Percentiles rank a stretch among this genome's conserved stretches.
These are phyloP conservation scores for Dendrophyllia cribrosa DNA, from an alignment of 64 coral and sea anemone species.

Conservation along the genomic window DNA sequence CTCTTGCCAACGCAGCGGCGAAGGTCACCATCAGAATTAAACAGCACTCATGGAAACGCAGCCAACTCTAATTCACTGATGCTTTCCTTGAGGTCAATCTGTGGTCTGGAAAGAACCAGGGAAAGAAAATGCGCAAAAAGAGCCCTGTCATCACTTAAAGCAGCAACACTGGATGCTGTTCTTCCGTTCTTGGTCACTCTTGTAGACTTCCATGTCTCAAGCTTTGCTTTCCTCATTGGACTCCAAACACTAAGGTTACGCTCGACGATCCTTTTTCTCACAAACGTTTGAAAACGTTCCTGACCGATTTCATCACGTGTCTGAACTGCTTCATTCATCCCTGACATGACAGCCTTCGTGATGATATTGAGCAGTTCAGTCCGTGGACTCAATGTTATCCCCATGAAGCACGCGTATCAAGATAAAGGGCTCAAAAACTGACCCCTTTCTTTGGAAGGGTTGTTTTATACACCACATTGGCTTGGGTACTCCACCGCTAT, in stretches of 20 bases:
- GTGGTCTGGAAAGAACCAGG: conserved; percentile 54
- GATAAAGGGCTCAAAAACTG: too few species aligned
- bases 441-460: too few species aligned
- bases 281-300: conserved; percentile 24
- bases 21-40: conserved; percentile 51
- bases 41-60: conserved; percentile 35
- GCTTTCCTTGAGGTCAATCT: conserved; percentile 57
- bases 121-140: conserved; percentile 52
- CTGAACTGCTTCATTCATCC: conserved; percentile 1
- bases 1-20: conserved; percentile 54
- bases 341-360: conserved; percentile 25
- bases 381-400: too few species aligned
- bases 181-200: conserved; percentile 6
- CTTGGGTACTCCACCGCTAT: too few species aligned
- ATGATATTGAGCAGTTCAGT: too few species aligned
- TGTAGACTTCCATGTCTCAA: conserved; percentile 12
- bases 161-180: conserved; percentile 7
- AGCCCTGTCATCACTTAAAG: conserved; percentile 53
- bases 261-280: conserved; percentile 26
- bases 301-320: conserved; percentile 30
- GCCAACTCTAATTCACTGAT: conserved; percentile 55
- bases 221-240: conserved; percentile 48
- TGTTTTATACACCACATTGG: too few species aligned
- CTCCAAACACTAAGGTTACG: conserved; percentile 36
- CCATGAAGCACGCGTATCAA: too few species aligned